A percentile compares a stretch with the other conserved stretches of the same genome.
These are phyloP conservation scores for Epistrophe grossulariae DNA, from an alignment of 2,888 invertebrate species.

Conservation along the genomic window DNA sequence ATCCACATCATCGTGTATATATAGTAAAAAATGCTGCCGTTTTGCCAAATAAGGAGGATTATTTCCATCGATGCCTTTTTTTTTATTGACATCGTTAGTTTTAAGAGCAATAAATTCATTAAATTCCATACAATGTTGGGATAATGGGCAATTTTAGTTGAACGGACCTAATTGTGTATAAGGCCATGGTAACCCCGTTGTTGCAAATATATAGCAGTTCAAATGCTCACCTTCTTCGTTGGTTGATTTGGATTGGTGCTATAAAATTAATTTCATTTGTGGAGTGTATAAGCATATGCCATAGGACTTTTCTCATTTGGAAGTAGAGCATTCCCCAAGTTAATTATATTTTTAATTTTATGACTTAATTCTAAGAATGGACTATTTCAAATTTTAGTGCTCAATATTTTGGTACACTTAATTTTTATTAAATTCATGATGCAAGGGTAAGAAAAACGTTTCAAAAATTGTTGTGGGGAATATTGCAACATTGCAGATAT, in stretches of 20 bases:
- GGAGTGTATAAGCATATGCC: slow-evolving; percentile 23
- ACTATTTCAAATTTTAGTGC: neutral
- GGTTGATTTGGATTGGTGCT: slow-evolving; percentile 44
- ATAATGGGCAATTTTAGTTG: slow-evolving; percentile 42
- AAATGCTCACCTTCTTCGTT: slow-evolving; percentile 21
- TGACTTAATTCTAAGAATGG: slow-evolving; percentile 25
- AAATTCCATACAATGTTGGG: slow-evolving; percentile 74
- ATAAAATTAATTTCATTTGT: slow-evolving; percentile 68
- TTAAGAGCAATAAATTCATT: slow-evolving; percentile 73
- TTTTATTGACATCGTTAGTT: slow-evolving; percentile 71
- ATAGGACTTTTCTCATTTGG: neutral
- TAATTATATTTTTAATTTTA: slow-evolving; percentile 17
- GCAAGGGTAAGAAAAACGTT: neutral
- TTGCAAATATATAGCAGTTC: slow-evolving; percentile 59
- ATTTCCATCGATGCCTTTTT: slow-evolving; percentile 62
- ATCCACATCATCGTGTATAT: too few relatives aligned
- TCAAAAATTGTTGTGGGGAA: too few relatives aligned
- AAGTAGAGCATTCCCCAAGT: slow-evolving; percentile 31
- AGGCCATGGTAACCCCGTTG: slow-evolving; percentile 19
- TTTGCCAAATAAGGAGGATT: slow-evolving; percentile 67
- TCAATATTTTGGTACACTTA: neutral
- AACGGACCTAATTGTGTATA: slow-evolving; percentile 56
- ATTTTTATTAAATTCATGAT: neutral
- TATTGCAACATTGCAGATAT: too few relatives aligned
- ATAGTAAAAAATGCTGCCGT: slow-evolving; percentile 48